Conservation (phyloP, 2,888 invertebrate genomes). For the Chloroclystis v-ata region DNA sequence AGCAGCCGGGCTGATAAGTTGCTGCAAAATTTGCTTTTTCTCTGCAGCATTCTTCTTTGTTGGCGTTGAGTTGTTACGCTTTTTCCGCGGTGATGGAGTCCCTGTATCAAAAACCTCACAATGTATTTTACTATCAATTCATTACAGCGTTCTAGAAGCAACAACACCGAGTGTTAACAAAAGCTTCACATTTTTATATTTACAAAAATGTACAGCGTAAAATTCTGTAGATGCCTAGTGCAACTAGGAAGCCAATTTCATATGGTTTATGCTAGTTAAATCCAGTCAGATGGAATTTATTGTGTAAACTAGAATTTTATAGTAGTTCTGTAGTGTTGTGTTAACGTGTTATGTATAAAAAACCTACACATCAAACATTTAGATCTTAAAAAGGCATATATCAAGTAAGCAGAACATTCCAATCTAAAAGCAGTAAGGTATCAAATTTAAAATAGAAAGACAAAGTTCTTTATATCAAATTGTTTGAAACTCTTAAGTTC, state of each 20-base stretch:
- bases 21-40: conserved; percentile 88
- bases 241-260: conserved; percentile 70
- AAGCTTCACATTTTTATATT: conserved; percentile 42
- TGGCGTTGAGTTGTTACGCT: conserved; percentile 87
- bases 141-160: conserved; percentile 25
- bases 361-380: conserved; percentile 8
- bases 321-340: conserved; percentile 13
- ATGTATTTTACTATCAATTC: conserved; percentile 17
- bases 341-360: conserved; percentile 21
- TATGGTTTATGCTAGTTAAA: conserved; percentile 47
- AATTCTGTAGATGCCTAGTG: conserved; percentile 51
- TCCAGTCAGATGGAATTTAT: conserved; percentile 34
- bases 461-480: conserved; percentile 15
- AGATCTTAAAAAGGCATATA: conserved; percentile 16
- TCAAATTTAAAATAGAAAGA: conserved; percentile 21
- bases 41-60: conserved; percentile 86
- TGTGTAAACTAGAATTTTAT: conserved; percentile 15
- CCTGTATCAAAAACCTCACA: conserved; percentile 67
- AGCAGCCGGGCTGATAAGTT: conserved; percentile 83
- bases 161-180: conserved; percentile 57
- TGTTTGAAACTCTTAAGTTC: conserved; percentile 10
- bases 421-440: conserved; percentile 23
- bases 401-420: conserved; percentile 20
- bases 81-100: conserved; percentile 87
- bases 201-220: conserved; percentile 32